Evolutionary conservation across 2,113 vertebrate genomes (phyloP).

Genomic region (Alexandromys fortis): DNA sequence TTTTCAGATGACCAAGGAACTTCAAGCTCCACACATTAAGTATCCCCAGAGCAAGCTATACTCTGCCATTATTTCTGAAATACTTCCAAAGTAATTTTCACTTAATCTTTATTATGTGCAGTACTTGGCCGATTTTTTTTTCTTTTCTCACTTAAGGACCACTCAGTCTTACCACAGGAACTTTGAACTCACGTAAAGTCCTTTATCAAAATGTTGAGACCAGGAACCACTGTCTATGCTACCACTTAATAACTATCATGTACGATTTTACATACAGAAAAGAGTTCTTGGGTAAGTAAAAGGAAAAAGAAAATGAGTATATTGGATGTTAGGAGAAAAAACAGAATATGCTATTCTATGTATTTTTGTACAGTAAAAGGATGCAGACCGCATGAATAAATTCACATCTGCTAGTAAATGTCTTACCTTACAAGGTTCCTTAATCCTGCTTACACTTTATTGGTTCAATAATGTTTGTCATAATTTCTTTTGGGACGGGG

Average conservation of each 20-base stretch:
- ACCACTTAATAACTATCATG: not conserved
- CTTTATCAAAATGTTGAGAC: not conserved
- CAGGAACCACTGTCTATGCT: not conserved
- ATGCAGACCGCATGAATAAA: not conserved
- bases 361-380: not conserved
- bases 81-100: not conserved
- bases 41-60: not conserved
- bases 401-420: not conserved
- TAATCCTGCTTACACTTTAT: not conserved
- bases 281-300: not conserved
- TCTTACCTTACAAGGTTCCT: not conserved
- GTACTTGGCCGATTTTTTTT: slow-evolving; percentile 1
- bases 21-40: slow-evolving; percentile 48
- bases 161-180: not conserved
- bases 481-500: too few relatives aligned
- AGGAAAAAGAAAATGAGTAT: not conserved
- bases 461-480: slow-evolving; percentile 26
- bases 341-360: not conserved
- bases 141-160: not conserved
- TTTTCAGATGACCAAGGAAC: not conserved
- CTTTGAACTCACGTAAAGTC: not conserved
- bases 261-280: not conserved
- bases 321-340: not conserved
- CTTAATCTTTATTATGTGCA: slow-evolving; percentile 40
- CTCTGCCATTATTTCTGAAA: slow-evolving; percentile 50